Percentiles rank a stretch among this genome's conserved stretches.
Evolutionary conservation across 2,888 invertebrate species (phyloP).

Genomic region (Pherbina coryleti): DNA sequence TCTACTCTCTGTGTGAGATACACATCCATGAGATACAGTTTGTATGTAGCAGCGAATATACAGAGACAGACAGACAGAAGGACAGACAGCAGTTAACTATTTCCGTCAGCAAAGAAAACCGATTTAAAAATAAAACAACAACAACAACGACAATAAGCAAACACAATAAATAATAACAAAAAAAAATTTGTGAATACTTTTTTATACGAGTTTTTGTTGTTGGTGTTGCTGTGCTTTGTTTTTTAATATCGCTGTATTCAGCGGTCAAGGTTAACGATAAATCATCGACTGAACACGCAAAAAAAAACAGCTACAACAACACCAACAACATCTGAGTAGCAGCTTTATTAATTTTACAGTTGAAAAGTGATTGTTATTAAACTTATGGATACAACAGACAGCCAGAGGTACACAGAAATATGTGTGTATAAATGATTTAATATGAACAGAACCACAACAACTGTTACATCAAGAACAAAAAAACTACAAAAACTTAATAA

Average conservation of each 20-base stretch:
- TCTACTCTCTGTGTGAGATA: too few species aligned
- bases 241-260: constrained; percentile 12
- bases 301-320: background rate
- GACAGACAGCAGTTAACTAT: constrained; percentile 1
- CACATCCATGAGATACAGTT: too few species aligned
- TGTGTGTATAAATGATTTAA: too few species aligned
- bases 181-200: background rate
- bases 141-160: background rate
- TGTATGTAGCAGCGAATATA: too few species aligned
- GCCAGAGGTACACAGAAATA: too few species aligned
- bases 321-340: constrained; percentile 4
- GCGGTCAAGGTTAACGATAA: constrained; percentile 32
- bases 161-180: background rate
- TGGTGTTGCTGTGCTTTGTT: background rate
- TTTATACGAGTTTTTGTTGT: background rate
- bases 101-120: constrained; percentile 5
- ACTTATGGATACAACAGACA: constrained; percentile 17
- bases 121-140: background rate
- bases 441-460: too few species aligned
- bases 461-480: too few species aligned
- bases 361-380: constrained; percentile 31
- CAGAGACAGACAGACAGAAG: too few species aligned
- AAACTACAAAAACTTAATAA: too few species aligned
- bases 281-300: background rate
- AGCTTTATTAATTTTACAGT: constrained; percentile 27